These are phyloP conservation scores for Phocoena sinus DNA, from an alignment of 2,113 vertebrate genomes.

Conservation along the genomic window DNA sequence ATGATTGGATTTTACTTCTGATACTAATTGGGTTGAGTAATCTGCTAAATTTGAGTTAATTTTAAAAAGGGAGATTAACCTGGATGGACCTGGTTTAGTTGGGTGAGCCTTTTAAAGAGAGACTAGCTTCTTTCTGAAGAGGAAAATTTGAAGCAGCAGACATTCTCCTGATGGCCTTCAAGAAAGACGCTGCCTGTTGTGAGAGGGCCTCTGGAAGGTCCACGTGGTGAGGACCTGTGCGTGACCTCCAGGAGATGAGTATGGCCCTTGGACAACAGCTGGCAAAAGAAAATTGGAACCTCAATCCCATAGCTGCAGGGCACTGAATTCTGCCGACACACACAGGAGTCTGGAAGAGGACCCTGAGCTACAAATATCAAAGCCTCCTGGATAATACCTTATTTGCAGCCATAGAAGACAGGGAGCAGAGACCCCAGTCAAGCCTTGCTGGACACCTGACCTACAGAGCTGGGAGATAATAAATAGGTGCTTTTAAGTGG, in stretches of 20 bases:
- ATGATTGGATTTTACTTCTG: background rate
- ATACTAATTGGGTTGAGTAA: background rate
- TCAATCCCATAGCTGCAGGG: background rate
- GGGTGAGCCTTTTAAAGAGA: background rate
- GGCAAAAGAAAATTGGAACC: background rate
- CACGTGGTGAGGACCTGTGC: background rate
- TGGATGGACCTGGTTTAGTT: background rate
- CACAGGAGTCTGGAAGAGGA: background rate
- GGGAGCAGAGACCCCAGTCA: background rate
- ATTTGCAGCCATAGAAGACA: background rate
- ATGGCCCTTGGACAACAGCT: too few relatives aligned
- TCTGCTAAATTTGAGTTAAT: background rate
- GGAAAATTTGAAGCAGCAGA: background rate
- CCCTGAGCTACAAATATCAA: background rate
- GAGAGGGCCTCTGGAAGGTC: background rate
- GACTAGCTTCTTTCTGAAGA: background rate
- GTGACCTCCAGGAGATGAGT: background rate
- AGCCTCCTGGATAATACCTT: background rate
- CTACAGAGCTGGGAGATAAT: background rate
- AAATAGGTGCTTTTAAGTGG: background rate
- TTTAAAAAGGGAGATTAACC: background rate
- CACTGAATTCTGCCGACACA: background rate
- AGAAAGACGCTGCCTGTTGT: background rate
- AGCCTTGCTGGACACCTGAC: background rate
- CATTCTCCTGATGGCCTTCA: background rate